A percentile compares a stretch with the other conserved stretches of the same genome.
phyloP scores from a whole-genome alignment of 1,140 invertebrate genomes.

The Gryon sp. region DNA sequence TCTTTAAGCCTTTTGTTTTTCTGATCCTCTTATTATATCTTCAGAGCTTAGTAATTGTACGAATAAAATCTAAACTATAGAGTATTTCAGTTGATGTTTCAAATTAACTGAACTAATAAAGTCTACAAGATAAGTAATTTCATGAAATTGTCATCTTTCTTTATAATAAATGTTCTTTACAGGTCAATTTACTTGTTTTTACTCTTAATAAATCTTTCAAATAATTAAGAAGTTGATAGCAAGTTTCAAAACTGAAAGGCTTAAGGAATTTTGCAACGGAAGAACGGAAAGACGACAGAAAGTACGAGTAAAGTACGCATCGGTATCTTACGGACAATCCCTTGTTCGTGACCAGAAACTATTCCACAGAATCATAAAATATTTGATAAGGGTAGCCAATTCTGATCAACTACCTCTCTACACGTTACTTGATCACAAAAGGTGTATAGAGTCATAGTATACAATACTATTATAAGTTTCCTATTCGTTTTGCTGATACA shows the following conservation, averaged over 20 bases:
- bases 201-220: not conserved
- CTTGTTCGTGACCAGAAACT: slow-evolving; percentile 56
- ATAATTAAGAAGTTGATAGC: slow-evolving; percentile 11
- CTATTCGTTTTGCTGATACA: slow-evolving; percentile 52
- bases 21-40: no score
- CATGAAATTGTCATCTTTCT: not conserved
- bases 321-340: slow-evolving; percentile 40
- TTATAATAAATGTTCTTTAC: not conserved
- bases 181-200: no score
- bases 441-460: slow-evolving; percentile 25
- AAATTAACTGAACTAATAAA: no score
- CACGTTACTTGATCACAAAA: slow-evolving; percentile 47
- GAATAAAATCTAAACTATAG: no score
- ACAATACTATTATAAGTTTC: slow-evolving; percentile 44
- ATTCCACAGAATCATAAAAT: slow-evolving; percentile 42
- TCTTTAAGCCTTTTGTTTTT: slow-evolving; percentile 27
- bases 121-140: no score
- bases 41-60: no score
- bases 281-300: slow-evolving; percentile 12
- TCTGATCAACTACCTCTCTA: slow-evolving; percentile 50
- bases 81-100: no score
- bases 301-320: slow-evolving; percentile 34
- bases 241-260: slow-evolving; percentile 15
- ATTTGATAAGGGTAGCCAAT: slow-evolving; percentile 57
- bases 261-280: not conserved